Evolutionary conservation across 37 sponge, comb jelly and placozoan genomes (phyloP).

Genomic region (Diacarnus erythraeanus): DNA sequence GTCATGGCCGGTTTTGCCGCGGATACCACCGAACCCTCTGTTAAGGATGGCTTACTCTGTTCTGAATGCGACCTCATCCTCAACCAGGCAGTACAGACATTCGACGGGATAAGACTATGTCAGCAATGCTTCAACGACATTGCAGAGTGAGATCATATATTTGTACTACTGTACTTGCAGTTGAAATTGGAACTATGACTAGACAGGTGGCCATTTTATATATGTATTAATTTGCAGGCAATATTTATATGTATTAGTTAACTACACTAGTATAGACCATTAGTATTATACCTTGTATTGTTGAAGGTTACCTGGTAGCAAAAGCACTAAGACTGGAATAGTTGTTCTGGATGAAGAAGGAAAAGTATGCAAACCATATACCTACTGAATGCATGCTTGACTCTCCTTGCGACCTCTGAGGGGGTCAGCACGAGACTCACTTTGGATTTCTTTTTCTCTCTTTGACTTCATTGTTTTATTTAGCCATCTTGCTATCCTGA

Average conservation of each 20-base stretch:
- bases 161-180: background rate
- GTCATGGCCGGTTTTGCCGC: background rate
- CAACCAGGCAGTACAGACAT: constrained; percentile 63
- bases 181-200: no score
- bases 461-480: background rate
- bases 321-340: constrained; percentile 5
- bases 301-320: constrained; percentile 1
- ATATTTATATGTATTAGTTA: background rate
- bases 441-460: background rate
- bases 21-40: background rate
- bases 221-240: background rate
- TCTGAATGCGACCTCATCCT: constrained; percentile 48
- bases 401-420: background rate
- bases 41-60: constrained; percentile 31
- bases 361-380: constrained; percentile 12
- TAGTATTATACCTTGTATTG: no score
- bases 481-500: constrained; percentile 64
- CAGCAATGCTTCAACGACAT: constrained; percentile 46
- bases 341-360: background rate
- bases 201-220: no score
- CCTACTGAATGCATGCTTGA: background rate
- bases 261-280: background rate
- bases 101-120: constrained; percentile 61
- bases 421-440: background rate
- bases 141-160: constrained; percentile 3